Percentiles rank a stretch among this genome's conserved stretches.
phyloP scores from a whole-genome alignment of 2,113 vertebrate species.

The Thryonomys swinderianus region DNA sequence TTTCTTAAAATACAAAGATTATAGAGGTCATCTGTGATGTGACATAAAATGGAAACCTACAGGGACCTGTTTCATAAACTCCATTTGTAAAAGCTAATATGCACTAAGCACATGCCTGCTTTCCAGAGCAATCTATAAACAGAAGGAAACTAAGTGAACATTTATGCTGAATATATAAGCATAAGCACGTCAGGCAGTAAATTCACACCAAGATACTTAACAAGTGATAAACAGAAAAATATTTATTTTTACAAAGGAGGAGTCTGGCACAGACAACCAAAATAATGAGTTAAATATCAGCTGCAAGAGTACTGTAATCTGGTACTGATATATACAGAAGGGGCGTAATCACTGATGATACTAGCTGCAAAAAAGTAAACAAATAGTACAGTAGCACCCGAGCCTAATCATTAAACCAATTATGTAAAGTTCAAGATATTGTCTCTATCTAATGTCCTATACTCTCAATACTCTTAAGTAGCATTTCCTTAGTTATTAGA shows the following conservation, averaged over 20 bases:
- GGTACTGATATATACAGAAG: background rate
- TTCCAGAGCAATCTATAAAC: background rate
- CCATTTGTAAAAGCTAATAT: background rate
- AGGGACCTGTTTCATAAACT: background rate
- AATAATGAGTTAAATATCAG: background rate
- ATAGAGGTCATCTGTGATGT: background rate
- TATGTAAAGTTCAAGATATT: background rate
- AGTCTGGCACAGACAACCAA: background rate
- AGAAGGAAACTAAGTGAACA: background rate
- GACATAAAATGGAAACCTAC: background rate
- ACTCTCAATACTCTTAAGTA: background rate
- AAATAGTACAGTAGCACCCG: background rate
- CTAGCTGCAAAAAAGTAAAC: background rate
- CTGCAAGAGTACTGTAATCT: background rate
- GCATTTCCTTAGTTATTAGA: background rate
- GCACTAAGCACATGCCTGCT: background rate
- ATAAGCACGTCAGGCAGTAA: background rate
- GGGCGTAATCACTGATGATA: background rate
- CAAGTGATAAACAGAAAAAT: background rate
- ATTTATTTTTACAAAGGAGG: background rate
- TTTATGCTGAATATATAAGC: background rate
- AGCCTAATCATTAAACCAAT: background rate
- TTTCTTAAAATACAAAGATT: background rate
- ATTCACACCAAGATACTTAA: background rate
- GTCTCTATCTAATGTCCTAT: background rate